Percentiles rank a stretch among this genome's conserved stretches.
phyloP scores from a whole-genome alignment of 2,888 invertebrate species.

The Buathra laborator region DNA sequence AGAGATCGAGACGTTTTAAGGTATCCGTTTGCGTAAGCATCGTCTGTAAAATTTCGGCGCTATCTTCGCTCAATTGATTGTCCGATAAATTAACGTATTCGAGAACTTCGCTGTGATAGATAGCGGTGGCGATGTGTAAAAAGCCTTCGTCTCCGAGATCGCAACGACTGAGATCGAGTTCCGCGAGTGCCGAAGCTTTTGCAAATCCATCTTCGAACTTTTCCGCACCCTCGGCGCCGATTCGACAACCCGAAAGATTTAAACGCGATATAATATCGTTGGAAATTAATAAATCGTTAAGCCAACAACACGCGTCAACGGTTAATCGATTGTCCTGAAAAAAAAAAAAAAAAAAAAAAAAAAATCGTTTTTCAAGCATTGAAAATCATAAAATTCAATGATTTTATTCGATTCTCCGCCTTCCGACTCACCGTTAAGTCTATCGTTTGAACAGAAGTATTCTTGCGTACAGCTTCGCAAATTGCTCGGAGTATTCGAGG shows the following conservation, averaged over 20 bases:
- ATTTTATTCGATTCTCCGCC: neutral
- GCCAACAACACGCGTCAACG: conserved; percentile 80
- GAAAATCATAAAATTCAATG: neutral
- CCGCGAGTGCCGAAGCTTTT: conserved; percentile 78
- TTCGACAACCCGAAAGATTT: conserved; percentile 84
- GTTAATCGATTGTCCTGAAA: conserved; percentile 85
- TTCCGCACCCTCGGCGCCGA: conserved; percentile 84
- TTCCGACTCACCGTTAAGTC: conserved; percentile 76
- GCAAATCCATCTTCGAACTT: conserved; percentile 82
- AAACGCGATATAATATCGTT: conserved; percentile 82
- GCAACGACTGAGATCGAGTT: conserved; percentile 85
- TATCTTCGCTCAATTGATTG: conserved; percentile 85
- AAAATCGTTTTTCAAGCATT: neutral
- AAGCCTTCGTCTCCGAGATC: conserved; percentile 85
- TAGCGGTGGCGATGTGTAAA: conserved; percentile 77
- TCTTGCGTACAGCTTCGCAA: conserved; percentile 76
- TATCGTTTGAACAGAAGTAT: conserved; percentile 75
- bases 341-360: conserved; percentile 69
- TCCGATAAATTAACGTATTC: conserved; percentile 85
- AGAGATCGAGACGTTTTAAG: conserved; percentile 86
- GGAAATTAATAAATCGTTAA: conserved; percentile 82
- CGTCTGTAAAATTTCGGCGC: conserved; percentile 82
- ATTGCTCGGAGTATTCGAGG: conserved; percentile 75
- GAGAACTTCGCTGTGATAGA: conserved; percentile 81
- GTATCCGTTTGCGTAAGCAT: conserved; percentile 84